Evolutionary conservation across 2,888 invertebrate genomes (phyloP), one percentile per base, ranked within the genome.

Genomic region (Drosophila basisetae): DNA sequence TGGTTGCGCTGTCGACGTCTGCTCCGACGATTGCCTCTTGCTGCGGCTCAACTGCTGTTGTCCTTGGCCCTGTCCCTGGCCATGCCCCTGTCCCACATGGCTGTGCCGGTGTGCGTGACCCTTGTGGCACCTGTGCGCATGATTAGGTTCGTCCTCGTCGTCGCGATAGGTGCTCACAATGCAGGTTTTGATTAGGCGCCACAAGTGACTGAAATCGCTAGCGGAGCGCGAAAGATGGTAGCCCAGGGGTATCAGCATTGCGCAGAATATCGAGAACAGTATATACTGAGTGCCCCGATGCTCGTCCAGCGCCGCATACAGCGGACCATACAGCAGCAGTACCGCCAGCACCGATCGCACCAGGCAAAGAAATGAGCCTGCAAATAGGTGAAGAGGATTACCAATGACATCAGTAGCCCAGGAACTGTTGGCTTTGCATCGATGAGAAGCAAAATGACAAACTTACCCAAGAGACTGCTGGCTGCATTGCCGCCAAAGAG

Each of bases 181-280:
- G 78, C 96, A 93, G 13, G 92, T 96, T 91, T 97, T 97, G 2
- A 98, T 95, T 18, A 98, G 95, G 85, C 96, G 97, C 98, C 98
- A 98, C 80, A 99, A 95, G 22, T 98, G 95, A 22, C 96, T 95
- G 22, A 98, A 98, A 93, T 99, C 99, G 80, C 98, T 98, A 0
- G 98, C 97, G 76, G 97, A 96, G 64, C 99, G 95, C 91, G 99
- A 99, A 61, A 99, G 94, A 92, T 99, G 98, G 92, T 99, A 99
- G 4, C 97, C 96, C 60, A 97, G 94, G 0, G 98, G 96, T 0
- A 99, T 96, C 5, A 98, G 94, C 55, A 98, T 94, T 10, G 97
- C 98, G 92, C 97, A 97, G 93, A 98, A 99, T 83, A 99, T 97
- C 0, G 99, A 99, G 93, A 99, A 99, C 3, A 98, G 94, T 62